Conservation (phyloP, 64 coral and sea anemone genomes). For the Montipora capricornis region DNA sequence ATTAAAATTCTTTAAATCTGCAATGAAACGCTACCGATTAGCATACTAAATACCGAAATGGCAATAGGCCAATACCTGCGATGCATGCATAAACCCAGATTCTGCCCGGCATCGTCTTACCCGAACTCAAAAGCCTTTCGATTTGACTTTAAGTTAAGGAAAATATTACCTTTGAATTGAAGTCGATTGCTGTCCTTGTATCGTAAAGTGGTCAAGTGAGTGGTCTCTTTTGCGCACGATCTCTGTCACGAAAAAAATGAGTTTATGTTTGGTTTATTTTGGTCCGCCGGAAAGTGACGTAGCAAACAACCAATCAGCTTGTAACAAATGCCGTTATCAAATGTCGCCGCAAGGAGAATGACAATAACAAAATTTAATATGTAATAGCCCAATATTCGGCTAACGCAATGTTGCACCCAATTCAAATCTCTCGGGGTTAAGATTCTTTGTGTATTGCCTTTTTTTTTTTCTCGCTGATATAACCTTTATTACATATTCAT, state of each 20-base stretch:
- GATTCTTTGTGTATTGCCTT: too few relatives aligned
- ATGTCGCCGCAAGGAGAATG: too few relatives aligned
- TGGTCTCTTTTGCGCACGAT: background rate
- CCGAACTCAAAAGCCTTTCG: background rate
- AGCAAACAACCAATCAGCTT: conserved; percentile 16
- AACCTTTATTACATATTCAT: too few relatives aligned
- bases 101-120: background rate
- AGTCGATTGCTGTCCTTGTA: background rate
- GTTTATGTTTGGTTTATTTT: conserved; percentile 18
- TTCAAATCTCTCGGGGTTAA: too few relatives aligned
- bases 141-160: background rate
- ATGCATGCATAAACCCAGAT: background rate
- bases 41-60: background rate
- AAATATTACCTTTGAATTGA: background rate
- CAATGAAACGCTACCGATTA: background rate
- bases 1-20: background rate
- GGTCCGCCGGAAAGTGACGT: background rate
- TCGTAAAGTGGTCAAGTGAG: too few relatives aligned
- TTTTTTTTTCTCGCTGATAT: too few relatives aligned
- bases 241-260: conserved; percentile 20
- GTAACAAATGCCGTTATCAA: background rate
- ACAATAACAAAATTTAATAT: too few relatives aligned
- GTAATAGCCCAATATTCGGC: too few relatives aligned
- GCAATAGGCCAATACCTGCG: background rate
- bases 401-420: too few relatives aligned